Evolutionary conservation across 2,797 vertebrate genomes (phyloP).

Genomic region (Tragelaphus eurycerus): DNA sequence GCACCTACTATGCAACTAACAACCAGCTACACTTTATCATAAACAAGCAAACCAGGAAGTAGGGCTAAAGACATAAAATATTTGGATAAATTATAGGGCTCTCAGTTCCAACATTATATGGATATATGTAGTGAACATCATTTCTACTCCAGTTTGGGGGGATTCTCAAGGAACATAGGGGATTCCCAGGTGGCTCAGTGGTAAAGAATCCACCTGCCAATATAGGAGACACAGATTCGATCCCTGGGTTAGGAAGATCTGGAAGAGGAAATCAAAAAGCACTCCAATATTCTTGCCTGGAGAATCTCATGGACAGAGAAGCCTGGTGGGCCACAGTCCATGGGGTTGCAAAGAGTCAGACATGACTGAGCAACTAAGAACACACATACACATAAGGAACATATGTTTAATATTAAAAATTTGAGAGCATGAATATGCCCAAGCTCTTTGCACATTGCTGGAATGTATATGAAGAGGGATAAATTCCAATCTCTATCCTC

Average conservation of each 20-base stretch:
- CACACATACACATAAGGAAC: not conserved
- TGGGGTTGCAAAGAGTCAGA: not conserved
- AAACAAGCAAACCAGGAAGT: not conserved
- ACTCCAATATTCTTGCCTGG: not conserved
- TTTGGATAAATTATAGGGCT: not conserved
- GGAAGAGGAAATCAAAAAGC: not conserved
- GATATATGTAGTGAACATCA: not conserved
- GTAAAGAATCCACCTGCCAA: not conserved
- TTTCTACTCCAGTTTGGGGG: not conserved
- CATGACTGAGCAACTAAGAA: not conserved
- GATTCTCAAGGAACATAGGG: not conserved
- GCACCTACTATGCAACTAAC: not conserved
- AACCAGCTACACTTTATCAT: not conserved
- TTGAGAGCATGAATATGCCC: not conserved
- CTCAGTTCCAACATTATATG: not conserved
- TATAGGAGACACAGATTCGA: not conserved
- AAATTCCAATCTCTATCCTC: not conserved
- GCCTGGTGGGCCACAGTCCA: not conserved
- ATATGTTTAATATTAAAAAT: not conserved
- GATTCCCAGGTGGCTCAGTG: not conserved
- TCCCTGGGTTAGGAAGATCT: not conserved
- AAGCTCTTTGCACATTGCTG: not conserved
- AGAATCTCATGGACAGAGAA: not conserved
- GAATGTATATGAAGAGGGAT: not conserved
- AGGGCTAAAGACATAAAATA: not conserved